Base-by-base conservation (phyloP, 1,140 invertebrate genomes). In the Sarcophaga peregrina region DNA sequence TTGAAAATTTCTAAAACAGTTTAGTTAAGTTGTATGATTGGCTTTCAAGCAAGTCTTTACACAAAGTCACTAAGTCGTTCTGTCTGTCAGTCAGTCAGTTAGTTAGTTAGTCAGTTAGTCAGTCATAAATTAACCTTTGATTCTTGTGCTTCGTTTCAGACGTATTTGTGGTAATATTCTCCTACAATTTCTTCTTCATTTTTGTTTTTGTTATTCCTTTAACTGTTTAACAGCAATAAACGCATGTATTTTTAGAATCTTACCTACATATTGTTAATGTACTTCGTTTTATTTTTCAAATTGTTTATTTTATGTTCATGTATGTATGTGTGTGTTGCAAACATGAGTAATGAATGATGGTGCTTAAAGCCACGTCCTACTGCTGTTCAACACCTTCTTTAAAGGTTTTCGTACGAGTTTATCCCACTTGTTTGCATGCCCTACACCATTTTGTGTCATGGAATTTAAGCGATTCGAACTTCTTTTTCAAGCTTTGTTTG, bases 321-420 rank as follows among this genome's bases (percentile, higher is more conserved):
- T 58, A n/a, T n/a, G 15, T 13, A n/a, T 15, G 54, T 58, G 15
- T 58, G 13, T n/a, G 54, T n/a, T 78, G 47, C 17, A 25, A 47
- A 52, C 47, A 78, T 78, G 75, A 78, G 75, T 78, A 78, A 78
- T 78, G 75, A 78, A 78, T 78, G 75, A 78, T 47, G 75, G 75
- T 78, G 48, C 50, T 78, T 78, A 78, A 78, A 52, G 75, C 47
- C 50, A 78, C 75, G 48, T 47, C 75, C 75, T 47, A 15, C 50
- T 78, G 75, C 75, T 47, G 50, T 78, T 78, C 50, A 78, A 20
- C 75, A 78, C 75, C 75, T 78, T 4, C 75, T 37, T 37, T 37
- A 37, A 1, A 37, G 25, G 25, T 37, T 37, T 37, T 37, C 25
- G 1, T 37, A 37, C 25, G 4, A 37, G 25, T 37, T 37, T 2